Evolutionary conservation across 1,140 invertebrate genomes (phyloP), one percentile per base, ranked within the genome.

Genomic region (Tachypleus tridentatus): DNA sequence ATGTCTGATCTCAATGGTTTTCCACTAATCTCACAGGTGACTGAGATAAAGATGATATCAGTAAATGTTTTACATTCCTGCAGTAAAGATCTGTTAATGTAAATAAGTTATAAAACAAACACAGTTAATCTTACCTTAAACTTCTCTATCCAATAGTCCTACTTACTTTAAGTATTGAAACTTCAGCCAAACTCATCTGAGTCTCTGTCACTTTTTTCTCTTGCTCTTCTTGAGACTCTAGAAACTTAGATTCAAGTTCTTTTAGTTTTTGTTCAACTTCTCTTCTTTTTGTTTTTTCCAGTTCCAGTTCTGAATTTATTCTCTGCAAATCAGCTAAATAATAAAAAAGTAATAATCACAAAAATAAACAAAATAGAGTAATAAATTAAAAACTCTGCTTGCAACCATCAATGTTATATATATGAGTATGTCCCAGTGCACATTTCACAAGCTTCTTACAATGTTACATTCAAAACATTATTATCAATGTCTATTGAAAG

Each of bases 281-380:
- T 5, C 66, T 68, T 29, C 77, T 67, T 5, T 73, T 70, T 4
- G 70, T 61, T 51, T 72, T 71, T 62, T 80, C 78, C 57, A 75
- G 61, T 62, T 78, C 74, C 49, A 78, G 66, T 62, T 80, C 78
- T 53, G 74, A 74, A 64, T 76, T 74, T 6, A 79, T 63, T 67
- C 77, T 78, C 64, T 79, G 75, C 11, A 77, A 66, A 48, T 76
- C 72, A 11, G 60, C 70, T 65, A 64, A 48, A 54, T 58, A 57
- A 58, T 5, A 49, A 49, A 47, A 58, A 62, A 65, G 47, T 51
- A 51, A 29, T 29, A 29, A 29, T 29, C 29, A 29, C 29, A 29
- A 29, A 29, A 1, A 29, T 29, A 29, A 29, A 29, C 29, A 29
- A 29, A 29, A 29, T 29, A 29, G 0, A 29, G 29, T 29, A 29